phyloP scores from a whole-genome alignment of 2,113 vertebrate genomes.

The Ceyx margarethae region DNA sequence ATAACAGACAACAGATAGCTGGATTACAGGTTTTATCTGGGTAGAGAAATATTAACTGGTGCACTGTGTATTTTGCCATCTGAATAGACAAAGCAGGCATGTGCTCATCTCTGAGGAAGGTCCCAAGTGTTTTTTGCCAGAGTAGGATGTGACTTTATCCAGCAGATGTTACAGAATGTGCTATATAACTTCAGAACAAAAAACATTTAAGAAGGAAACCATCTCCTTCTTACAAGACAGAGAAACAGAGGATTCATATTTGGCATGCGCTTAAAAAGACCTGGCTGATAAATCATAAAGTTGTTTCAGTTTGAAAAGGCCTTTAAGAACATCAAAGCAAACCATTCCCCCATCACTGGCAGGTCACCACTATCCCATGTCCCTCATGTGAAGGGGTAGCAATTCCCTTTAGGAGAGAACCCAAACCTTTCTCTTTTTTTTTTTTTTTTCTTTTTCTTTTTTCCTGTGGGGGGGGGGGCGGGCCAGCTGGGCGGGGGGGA shows the following conservation, averaged over 20 bases:
- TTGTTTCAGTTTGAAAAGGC: background rate
- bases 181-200: background rate
- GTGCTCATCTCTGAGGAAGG: background rate
- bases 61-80: background rate
- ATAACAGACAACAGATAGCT: background rate
- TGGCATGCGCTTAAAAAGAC: background rate
- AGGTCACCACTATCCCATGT: no score
- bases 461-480: no score
- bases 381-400: no score
- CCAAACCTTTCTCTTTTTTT: no score
- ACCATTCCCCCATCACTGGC: no score
- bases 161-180: background rate
- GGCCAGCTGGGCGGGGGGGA: no score
- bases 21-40: rapidly evolving
- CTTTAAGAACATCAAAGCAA: no score
- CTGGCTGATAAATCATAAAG: background rate
- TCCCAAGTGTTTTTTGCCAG: background rate
- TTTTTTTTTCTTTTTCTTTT: no score
- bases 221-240: background rate
- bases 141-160: background rate
- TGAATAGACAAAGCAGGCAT: background rate
- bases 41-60: background rate
- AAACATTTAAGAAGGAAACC: background rate
- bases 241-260: background rate
- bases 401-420: no score